A percentile compares a stretch with the other conserved stretches of the same genome.
These are phyloP conservation scores for Turritopsis dohrnii DNA, from an alignment of 30 jellyfish, hydroid and myxozoan species.

Conservation along the genomic window DNA sequence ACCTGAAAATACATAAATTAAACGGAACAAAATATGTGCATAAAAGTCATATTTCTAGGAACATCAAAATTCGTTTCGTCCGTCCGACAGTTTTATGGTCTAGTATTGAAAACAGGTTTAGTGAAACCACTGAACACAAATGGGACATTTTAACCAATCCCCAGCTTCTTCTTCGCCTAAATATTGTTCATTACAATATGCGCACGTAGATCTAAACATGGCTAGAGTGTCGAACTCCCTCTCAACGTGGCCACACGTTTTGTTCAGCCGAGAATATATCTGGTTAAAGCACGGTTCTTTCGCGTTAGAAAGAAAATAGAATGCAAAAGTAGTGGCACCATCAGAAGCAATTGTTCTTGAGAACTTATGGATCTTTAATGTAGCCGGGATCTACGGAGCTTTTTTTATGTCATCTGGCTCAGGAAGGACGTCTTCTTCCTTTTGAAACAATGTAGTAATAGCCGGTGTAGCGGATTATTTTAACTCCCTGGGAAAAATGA, in stretches of 20 bases:
- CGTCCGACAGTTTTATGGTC: background rate
- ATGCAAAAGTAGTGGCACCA: background rate
- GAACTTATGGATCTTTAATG: background rate
- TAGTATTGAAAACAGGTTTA: background rate
- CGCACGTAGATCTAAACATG: background rate
- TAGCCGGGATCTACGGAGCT: background rate
- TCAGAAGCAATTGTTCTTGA: background rate
- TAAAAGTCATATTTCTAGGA: too few relatives aligned
- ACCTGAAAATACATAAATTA: too few relatives aligned
- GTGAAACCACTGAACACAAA: background rate
- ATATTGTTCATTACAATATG: background rate
- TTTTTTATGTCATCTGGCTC: slow-evolving; percentile 5
- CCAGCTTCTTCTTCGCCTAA: background rate
- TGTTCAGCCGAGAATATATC: background rate
- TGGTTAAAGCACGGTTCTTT: slow-evolving; percentile 1
- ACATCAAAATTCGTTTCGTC: too few relatives aligned
- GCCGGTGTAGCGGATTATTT: too few relatives aligned
- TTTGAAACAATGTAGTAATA: slow-evolving; percentile 3
- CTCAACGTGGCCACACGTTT: slow-evolving; percentile 2
- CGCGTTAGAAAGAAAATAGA: background rate
- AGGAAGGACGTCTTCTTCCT: background rate
- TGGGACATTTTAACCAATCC: slow-evolving; percentile 8
- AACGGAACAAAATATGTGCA: too few relatives aligned
- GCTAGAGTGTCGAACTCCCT: background rate
- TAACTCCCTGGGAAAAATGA: too few relatives aligned